Evolutionary conservation across 2,797 vertebrate species (phyloP), one percentile per base, ranked within the genome.

Genomic region (Coracias cyanogaster): DNA sequence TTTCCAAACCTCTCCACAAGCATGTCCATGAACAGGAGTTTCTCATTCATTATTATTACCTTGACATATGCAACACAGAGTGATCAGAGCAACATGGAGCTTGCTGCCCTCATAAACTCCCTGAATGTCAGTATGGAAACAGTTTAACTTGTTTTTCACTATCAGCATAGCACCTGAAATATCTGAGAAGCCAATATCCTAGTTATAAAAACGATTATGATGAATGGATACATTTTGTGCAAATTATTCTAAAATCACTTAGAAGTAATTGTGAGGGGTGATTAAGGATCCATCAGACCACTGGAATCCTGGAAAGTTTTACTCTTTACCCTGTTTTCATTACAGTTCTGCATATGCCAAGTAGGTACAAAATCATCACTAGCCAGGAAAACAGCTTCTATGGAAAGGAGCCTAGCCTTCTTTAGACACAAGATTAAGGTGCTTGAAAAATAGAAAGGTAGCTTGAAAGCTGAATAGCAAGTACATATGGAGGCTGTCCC

Each of bases 401-500:
- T 67, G 54, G 17, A 82, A 90, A 74, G 10, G 1, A 71, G 4
- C 9, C n/a, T 81, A 48, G 35, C 10, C 8, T 29, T 12, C 7
- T 17, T 84, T 45, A 92, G 28, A 37, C 17, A 90, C 7, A 61
- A 87, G 33, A 58, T 16, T 79, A 45, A 55, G 9, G 20, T 31
- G 22, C 19, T 76, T 70, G 15, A 67, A 61, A 43, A 61, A 1
- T 7, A 78, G 29, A 84, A 82, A 67, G 2, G 3, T 76, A 85
- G 7, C 12, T 61, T 62, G 54, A 61, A 84, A 86, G 20, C 14
- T 49, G 49, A 82, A 55, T 12, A 71, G 4, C 21, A 52, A 49
- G 12, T 57, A 33, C 18, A 6, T 29, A 37, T 24, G 9, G 20
- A 87, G 26, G 21, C 64, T 0, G 0, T 1, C 3, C 10, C 26